phyloP scores from a whole-genome alignment of 2,113 vertebrate species.

The Microtus montanus region DNA sequence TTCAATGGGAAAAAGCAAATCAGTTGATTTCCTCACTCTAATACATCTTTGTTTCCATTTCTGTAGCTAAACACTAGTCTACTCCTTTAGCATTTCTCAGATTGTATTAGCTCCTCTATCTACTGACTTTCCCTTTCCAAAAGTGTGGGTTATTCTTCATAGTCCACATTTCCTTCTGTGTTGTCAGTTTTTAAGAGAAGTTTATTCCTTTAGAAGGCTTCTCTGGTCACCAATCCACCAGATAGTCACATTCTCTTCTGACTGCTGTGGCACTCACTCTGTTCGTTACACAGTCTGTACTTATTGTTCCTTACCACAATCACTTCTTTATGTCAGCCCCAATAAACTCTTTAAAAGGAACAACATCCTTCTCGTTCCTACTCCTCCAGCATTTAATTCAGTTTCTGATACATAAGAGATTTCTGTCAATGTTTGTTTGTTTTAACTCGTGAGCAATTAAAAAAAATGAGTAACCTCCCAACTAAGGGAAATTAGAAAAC shows the following conservation, averaged over 20 bases:
- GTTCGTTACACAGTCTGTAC: neutral
- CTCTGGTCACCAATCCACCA: neutral
- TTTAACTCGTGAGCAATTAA: conserved; percentile 50
- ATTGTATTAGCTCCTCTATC: neutral
- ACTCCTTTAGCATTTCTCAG: neutral
- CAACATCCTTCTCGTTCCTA: conserved; percentile 12
- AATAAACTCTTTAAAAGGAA: neutral
- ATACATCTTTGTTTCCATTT: neutral
- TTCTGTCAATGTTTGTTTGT: conserved; percentile 21
- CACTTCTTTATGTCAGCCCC: conserved; percentile 28
- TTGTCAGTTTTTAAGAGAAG: neutral
- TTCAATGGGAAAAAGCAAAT: conserved; percentile 38
- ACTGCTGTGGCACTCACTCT: neutral
- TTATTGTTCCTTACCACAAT: conserved; percentile 29
- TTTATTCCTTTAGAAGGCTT: neutral
- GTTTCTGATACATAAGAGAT: neutral
- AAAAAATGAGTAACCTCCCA: conserved; percentile 48
- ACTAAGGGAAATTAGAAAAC: conserved; percentile 37
- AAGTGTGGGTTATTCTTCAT: neutral
- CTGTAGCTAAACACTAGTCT: neutral
- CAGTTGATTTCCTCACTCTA: neutral
- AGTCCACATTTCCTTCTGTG: neutral
- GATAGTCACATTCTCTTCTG: neutral
- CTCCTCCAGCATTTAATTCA: conserved; percentile 48
- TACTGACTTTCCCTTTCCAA: neutral